phyloP scores from a whole-genome alignment of 2,888 invertebrate species.

The Gastracanthus pulcherrimus region DNA sequence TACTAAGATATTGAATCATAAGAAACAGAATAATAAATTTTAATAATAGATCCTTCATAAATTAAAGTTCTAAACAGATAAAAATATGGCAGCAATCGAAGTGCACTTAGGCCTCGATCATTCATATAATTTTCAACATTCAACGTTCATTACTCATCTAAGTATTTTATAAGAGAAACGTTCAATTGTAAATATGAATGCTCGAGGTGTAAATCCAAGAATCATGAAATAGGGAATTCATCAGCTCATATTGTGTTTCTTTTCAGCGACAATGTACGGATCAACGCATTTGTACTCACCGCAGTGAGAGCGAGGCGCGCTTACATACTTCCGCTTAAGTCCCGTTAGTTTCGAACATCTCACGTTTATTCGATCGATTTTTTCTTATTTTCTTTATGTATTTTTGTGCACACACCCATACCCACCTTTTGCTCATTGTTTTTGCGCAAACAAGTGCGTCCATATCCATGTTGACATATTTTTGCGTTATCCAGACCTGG shows the following conservation, averaged over 20 bases:
- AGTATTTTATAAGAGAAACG: no score
- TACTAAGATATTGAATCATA: no score
- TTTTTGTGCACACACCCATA: not conserved
- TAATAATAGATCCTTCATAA: no score
- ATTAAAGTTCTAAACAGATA: no score
- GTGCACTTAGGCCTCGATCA: conserved; percentile 41
- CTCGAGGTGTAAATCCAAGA: conserved; percentile 27
- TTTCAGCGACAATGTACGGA: conserved; percentile 74
- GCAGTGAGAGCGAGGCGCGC: conserved; percentile 70
- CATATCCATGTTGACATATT: not conserved
- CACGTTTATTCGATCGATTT: conserved; percentile 56
- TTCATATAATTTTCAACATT: no score
- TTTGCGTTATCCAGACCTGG: not conserved
- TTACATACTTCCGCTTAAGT: conserved; percentile 64
- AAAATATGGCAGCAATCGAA: conserved; percentile 17
- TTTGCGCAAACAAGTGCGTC: conserved; percentile 41
- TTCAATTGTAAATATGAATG: conserved; percentile 27
- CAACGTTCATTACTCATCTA: not conserved
- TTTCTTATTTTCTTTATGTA: conserved; percentile 30
- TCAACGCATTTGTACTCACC: conserved; percentile 73
- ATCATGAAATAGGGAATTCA: conserved; percentile 46
- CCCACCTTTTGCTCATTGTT: conserved; percentile 54
- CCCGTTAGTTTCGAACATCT: conserved; percentile 71
- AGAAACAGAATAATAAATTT: not conserved
- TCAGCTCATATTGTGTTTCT: conserved; percentile 69